Evolutionary conservation across 2,797 vertebrate species (phyloP), one percentile per base, ranked within the genome.

Genomic region (Enteromius mattozi): DNA sequence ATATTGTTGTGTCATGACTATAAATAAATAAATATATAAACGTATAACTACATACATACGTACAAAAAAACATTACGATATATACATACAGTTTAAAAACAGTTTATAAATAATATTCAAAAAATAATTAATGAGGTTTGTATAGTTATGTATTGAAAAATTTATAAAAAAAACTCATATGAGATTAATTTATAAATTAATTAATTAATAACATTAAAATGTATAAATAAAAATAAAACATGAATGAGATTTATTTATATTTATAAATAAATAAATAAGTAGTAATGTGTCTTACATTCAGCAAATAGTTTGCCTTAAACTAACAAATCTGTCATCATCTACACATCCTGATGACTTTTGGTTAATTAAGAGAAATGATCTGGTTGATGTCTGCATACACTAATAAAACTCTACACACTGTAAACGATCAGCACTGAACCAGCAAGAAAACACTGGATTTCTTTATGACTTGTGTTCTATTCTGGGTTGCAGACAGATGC

Each of bases 161-260:
- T 54, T 21, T 54, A 27, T 3, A 54, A 9, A 21, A n/a, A 54
- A 21, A 21, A 54, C 2, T 56, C 21, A 54, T 27, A 30, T 65
- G 47, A 76, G 78, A 59, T 69, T 79, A 56, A 56, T n/a, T 9
- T 21, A 56, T 56, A 56, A 86, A 56, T 70, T 17, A 45, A 45
- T 45, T 27, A 27, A 27, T 27, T 27, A 27, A 27, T 27, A 45
- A 45, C 45, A 45, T 45, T 45, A 45, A 45, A 45, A 45, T 3
- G 3, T 12, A 45, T 47, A 4, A 47, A 47, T 47, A 47, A 14
- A 47, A 47, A 45, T 47, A 47, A 13, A 47, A 47, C 45, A 14
- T 42, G 40, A 47, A 47, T 47, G 13, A 47, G 45, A 14, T 47
- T 47, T 47, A 47, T 47, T 47, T 14, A 47, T 47, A 47, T 47